Percentiles rank a stretch among this genome's conserved stretches.
Evolutionary conservation across 2,888 invertebrate genomes (phyloP).

Genomic region (Exephanes ischioxanthus): DNA sequence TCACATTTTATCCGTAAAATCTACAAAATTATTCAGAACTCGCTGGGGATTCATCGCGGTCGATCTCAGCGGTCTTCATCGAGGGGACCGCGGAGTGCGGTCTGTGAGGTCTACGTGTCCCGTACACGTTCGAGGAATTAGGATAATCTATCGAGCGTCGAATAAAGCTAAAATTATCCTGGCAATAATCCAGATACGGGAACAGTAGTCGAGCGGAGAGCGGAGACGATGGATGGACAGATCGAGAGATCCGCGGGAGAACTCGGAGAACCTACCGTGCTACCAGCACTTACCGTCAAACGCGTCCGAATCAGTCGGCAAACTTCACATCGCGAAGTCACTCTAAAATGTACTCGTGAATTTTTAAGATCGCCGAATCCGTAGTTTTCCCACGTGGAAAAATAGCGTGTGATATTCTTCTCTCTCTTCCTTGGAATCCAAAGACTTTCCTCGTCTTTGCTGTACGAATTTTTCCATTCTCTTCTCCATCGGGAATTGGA

Average conservation of each 20-base stretch:
- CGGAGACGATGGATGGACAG: conserved; percentile 57
- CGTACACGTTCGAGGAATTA: conserved; percentile 75
- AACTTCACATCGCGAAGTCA: background rate
- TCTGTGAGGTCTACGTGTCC: conserved; percentile 34
- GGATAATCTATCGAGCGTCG: conserved; percentile 78
- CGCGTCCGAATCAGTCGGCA: conserved; percentile 31
- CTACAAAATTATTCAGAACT: conserved; percentile 14
- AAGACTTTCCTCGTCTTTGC: background rate
- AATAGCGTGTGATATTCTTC: background rate
- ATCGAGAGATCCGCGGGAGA: conserved; percentile 47
- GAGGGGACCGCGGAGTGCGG: background rate
- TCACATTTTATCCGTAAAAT: conserved; percentile 28
- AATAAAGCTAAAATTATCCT: conserved; percentile 80
- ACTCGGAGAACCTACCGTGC: conserved; percentile 31
- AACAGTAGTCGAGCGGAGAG: conserved; percentile 65
- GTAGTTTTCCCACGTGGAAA: background rate
- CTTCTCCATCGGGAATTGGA: conserved; percentile 47
- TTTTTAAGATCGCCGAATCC: background rate
- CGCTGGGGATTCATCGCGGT: conserved; percentile 27
- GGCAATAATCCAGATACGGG: conserved; percentile 77
- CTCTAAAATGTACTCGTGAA: background rate
- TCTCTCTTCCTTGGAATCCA: background rate
- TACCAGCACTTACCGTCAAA: conserved; percentile 53
- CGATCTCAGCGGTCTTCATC: conserved; percentile 38
- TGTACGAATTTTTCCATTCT: conserved; percentile 21